phyloP scores from a whole-genome alignment of 2,888 invertebrate species.

The Ophonus ardosiacus region DNA sequence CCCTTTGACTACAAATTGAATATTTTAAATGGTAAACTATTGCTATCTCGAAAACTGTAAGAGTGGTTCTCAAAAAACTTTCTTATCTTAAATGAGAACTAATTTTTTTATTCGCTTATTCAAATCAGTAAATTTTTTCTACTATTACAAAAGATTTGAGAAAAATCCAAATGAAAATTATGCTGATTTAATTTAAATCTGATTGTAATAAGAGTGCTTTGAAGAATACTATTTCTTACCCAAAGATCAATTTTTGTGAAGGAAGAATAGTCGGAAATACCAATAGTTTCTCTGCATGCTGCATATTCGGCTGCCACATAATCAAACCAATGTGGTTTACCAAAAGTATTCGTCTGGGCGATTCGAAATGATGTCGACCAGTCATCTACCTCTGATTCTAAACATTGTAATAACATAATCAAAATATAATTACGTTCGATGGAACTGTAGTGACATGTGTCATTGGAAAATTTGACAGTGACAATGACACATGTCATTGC shows the following conservation, averaged over 20 bases:
- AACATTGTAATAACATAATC: background rate
- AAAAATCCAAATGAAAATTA: too few species aligned
- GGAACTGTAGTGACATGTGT: background rate
- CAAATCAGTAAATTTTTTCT: too few species aligned
- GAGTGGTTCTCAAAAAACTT: too few species aligned
- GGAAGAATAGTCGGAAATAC: slow-evolving; percentile 96
- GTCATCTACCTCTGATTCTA: slow-evolving; percentile 73
- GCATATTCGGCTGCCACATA: slow-evolving; percentile 92
- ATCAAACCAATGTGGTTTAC: slow-evolving; percentile 96
- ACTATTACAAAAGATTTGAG: too few species aligned
- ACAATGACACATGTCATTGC: too few species aligned
- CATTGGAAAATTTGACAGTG: too few species aligned
- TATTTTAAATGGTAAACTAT: too few species aligned
- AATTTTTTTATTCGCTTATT: too few species aligned
- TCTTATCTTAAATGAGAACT: too few species aligned
- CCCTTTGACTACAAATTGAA: slow-evolving; percentile 85
- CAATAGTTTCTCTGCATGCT: slow-evolving; percentile 94
- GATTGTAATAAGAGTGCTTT: too few species aligned
- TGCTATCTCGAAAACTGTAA: too few species aligned
- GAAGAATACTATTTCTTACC: slow-evolving; percentile 78
- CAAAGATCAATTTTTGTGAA: slow-evolving; percentile 97
- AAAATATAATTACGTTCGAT: background rate
- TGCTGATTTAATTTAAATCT: too few species aligned
- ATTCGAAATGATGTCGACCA: slow-evolving; percentile 81
- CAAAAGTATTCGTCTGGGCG: slow-evolving; percentile 90